phyloP scores from a whole-genome alignment of 2,888 invertebrate genomes.

The Acanthosepion pharaonis region DNA sequence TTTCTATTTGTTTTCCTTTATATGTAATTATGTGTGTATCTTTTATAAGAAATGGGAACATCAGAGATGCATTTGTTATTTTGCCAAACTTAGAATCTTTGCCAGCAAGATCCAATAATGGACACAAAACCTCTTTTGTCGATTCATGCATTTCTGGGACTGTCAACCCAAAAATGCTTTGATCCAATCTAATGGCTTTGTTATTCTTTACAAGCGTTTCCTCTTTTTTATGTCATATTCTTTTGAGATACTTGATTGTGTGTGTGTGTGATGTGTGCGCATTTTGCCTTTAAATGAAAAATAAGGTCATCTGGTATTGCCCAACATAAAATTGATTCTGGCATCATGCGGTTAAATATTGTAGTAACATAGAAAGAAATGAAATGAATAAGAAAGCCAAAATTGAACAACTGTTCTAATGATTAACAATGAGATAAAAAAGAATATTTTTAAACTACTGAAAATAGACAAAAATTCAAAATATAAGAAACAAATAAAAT shows the following conservation, averaged over 20 bases:
- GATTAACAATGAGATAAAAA: too few relatives aligned
- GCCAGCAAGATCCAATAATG: slow-evolving; percentile 33
- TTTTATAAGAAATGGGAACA: neutral
- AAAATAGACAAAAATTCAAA: too few relatives aligned
- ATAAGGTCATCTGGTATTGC: too few relatives aligned
- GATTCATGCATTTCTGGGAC: neutral
- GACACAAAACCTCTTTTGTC: neutral
- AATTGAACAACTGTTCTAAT: too few relatives aligned
- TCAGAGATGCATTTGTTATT: neutral
- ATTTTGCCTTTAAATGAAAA: too few relatives aligned
- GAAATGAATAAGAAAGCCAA: too few relatives aligned
- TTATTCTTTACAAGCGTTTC: neutral
- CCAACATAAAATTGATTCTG: too few relatives aligned
- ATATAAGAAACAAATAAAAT: too few relatives aligned
- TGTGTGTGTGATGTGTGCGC: too few relatives aligned
- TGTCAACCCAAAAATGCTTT: neutral
- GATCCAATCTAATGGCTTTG: neutral
- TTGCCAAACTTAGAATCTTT: neutral
- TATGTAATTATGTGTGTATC: neutral
- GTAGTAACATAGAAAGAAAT: too few relatives aligned
- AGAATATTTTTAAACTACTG: too few relatives aligned
- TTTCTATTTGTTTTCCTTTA: neutral
- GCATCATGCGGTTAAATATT: too few relatives aligned
- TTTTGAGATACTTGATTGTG: neutral
- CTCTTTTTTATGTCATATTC: neutral